Percentiles rank a stretch among this genome's conserved stretches.
Conservation (phyloP, 2,113 vertebrate species). For the Pogonocichla stellata region DNA sequence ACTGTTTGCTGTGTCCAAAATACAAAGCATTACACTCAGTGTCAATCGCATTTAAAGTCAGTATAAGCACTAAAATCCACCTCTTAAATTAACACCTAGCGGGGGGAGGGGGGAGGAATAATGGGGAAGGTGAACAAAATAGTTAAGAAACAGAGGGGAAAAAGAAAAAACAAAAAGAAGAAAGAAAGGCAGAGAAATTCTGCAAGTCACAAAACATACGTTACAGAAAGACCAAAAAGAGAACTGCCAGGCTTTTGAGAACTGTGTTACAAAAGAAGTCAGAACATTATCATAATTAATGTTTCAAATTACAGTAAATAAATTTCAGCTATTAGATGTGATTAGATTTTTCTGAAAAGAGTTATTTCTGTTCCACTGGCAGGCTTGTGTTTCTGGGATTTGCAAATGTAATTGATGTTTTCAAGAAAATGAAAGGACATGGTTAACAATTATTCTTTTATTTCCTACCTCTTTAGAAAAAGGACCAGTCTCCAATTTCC, state of each 20-base stretch:
- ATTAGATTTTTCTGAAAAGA: conserved; percentile 71
- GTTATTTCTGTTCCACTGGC: conserved; percentile 66
- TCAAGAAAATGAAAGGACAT: conserved; percentile 67
- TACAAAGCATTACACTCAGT: background rate
- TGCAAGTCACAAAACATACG: conserved; percentile 42
- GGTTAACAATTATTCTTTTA: conserved; percentile 74
- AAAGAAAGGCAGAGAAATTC: background rate
- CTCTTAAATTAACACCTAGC: conserved; percentile 39
- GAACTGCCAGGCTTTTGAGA: conserved; percentile 14
- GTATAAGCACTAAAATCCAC: conserved; percentile 15
- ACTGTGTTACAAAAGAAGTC: conserved; percentile 49
- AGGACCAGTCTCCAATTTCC: conserved; percentile 45
- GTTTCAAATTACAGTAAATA: conserved; percentile 70
- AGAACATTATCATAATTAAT: conserved; percentile 61
- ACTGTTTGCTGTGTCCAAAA: background rate
- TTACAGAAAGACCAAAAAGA: conserved; percentile 14
- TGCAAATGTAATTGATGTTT: conserved; percentile 72
- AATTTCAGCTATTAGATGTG: conserved; percentile 65
- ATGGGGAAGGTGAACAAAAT: background rate
- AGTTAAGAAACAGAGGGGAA: background rate
- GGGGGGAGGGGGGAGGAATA: accelerated
- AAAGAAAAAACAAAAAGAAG: background rate
- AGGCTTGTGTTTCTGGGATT: conserved; percentile 62
- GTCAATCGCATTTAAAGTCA: background rate
- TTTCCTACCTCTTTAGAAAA: conserved; percentile 66